Base-by-base conservation (phyloP, 1,140 invertebrate genomes). In the Scaptomyza montana region DNA sequence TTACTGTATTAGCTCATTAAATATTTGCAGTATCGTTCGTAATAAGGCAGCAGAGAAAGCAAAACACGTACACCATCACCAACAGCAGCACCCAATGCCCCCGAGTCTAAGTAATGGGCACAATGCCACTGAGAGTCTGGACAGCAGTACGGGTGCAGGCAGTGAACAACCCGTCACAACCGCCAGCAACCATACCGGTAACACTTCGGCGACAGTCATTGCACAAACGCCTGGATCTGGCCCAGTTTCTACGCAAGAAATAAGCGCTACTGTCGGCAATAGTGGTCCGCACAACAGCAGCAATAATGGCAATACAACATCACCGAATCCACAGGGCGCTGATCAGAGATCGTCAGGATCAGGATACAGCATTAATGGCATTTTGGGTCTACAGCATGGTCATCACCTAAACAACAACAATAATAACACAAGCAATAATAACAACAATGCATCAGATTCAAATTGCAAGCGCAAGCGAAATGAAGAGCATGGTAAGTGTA, bases 21-120 rank as follows among this genome's bases (percentile, higher is more conserved):
- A 6, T 45, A 7, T 55, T 56, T 77, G 5, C 93, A 98, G 97
- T 93, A 98, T 99, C 93, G 98, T 99, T 49, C 94, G 98, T 64
- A 99, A 99, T 93, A 98, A 98, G 91, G 98, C 98, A 9, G 98
- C 97, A 4, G 98, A 99, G 93, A 98, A 98, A 90, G 97, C 97
- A 81, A 99, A 98, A 92, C 96, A 97, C 87, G 96, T 96, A 28
- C 96, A 97, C 92, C 95, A 96, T 80, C 95, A 93, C 92, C 95
- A 93, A 93, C 94, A 95, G 74, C 93, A 93, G 87, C 93, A 90
- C 41, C 82, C 77, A 60, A 60, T 77, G 19, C 68, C 69, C 8
- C 67, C 76, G 8, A 72, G 74, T 59, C 72, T 86, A 5, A 76
- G 73, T 50, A 78, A 70, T 16, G 78, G 87, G 39, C 87, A 90